Evolutionary conservation across 1,140 invertebrate genomes (phyloP), one percentile per base, ranked within the genome.

Genomic region (Idris sp.): DNA sequence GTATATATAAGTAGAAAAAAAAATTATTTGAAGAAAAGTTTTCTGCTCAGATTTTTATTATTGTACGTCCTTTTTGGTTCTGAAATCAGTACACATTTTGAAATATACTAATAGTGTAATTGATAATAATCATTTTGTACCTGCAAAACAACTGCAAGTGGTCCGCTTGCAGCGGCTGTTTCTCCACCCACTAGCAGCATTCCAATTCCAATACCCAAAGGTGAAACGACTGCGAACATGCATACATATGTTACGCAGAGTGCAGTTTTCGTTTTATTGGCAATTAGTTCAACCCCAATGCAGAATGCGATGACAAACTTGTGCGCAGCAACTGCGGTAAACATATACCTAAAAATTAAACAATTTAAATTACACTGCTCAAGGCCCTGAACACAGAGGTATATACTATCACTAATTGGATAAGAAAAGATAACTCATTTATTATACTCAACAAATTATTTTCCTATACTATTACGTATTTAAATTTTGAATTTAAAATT

Each of bases 251-350:
- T 79, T 1, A 93, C 78, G 1, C 90, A 86, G 4, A 94, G 83
- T 61, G 88, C 84, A 2, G 87, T 83, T 41, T 90, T 91, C 0
- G 92, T 93, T 15, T 89, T 89, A 2, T 90, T 91, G 10, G 92
- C 90, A 15, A 93, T 91, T 36, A 96, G 79, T 78, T 96, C 93
- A 2, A 95, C 89, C 18, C 94, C 94, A 56, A 96, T 93, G 81
- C 93, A 95, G 77, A 96, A 95, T 1, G 95, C 94, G 41, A 97
- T 94, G 4, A 97, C 94, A 44, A 95, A 90, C 84, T 97, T 97
- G 83, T 97, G 96, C 2, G 95, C 92, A 0, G 94, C 91, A 10
- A 97, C 92, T 1, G 95, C 96, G 5, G 91, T 91, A 59, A 97
- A 93, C 89, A 96, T 91, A 79, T 92, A 92, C 89, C 90, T 90